These are phyloP conservation scores for Heliocidaris erythrogramma DNA, from an alignment of 35 echinoderm and acorn worm species.

Conservation along the genomic window DNA sequence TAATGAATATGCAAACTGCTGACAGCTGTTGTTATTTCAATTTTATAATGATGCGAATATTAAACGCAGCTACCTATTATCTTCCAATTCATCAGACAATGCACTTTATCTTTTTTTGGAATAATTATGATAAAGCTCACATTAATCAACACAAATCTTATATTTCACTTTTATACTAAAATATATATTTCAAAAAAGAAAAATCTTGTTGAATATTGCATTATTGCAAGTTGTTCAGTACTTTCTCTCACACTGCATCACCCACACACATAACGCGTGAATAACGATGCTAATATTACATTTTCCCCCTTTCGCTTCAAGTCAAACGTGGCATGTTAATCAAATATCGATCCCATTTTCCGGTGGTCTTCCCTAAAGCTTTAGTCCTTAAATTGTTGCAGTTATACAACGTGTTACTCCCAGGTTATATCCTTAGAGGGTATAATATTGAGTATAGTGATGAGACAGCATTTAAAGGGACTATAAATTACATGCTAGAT, in stretches of 20 bases:
- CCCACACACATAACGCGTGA: neutral
- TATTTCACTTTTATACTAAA: too few species aligned
- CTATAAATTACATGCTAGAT: neutral
- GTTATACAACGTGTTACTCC: neutral
- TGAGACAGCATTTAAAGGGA: neutral
- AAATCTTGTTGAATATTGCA: neutral
- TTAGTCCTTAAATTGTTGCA: neutral
- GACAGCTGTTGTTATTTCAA: too few species aligned
- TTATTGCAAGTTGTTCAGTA: neutral
- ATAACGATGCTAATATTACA: neutral
- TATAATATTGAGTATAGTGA: neutral
- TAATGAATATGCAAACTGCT: too few species aligned
- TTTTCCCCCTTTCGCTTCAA: neutral
- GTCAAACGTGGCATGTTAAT: neutral
- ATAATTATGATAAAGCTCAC: too few species aligned
- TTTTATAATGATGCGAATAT: too few species aligned
- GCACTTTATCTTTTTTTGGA: too few species aligned
- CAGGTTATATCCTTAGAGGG: neutral
- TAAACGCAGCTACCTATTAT: too few species aligned
- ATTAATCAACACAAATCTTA: too few species aligned
- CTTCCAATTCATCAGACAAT: too few species aligned
- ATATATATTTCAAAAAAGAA: too few species aligned
- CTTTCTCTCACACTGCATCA: neutral
- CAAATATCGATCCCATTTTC: conserved; percentile 1
- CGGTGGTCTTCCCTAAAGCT: neutral